These are phyloP conservation scores for Drosophila greeni DNA, from an alignment of 2,888 invertebrate genomes.

Conservation along the genomic window DNA sequence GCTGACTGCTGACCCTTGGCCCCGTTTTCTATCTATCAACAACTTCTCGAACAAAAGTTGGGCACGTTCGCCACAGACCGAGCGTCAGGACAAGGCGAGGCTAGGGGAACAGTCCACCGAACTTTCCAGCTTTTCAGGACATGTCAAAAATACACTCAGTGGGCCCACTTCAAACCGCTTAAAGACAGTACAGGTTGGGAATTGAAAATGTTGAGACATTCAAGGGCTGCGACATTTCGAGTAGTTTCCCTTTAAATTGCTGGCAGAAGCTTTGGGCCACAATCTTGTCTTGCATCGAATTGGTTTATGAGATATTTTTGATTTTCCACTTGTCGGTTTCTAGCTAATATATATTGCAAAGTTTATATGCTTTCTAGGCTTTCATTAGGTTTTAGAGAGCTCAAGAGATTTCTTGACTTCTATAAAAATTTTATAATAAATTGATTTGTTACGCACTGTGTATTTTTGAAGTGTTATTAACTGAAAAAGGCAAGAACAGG, in stretches of 20 bases:
- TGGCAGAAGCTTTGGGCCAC: neutral
- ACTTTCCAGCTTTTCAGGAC: conserved; percentile 30
- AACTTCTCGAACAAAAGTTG: conserved; percentile 57
- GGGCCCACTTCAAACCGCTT: conserved; percentile 31
- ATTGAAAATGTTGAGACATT: conserved; percentile 26
- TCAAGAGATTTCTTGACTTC: neutral
- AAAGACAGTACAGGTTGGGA: conserved; percentile 23
- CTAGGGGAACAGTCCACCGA: neutral
- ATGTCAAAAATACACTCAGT: conserved; percentile 36
- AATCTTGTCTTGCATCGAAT: neutral
- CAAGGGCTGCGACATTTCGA: conserved; percentile 31
- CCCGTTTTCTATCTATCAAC: conserved; percentile 60
- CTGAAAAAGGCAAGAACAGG: neutral
- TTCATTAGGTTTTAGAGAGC: neutral
- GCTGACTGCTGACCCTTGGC: conserved; percentile 55
- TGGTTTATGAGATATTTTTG: no score
- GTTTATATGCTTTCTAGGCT: no score
- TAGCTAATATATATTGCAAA: neutral
- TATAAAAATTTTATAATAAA: neutral
- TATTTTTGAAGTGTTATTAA: neutral
- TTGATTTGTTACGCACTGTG: neutral
- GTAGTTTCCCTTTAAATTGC: conserved; percentile 14
- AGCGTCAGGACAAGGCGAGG: conserved; percentile 14
- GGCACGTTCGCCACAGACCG: conserved; percentile 48
- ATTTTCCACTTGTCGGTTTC: no score